Evolutionary conservation across 1,140 invertebrate genomes (phyloP).

Genomic region (Apis mellifera): DNA sequence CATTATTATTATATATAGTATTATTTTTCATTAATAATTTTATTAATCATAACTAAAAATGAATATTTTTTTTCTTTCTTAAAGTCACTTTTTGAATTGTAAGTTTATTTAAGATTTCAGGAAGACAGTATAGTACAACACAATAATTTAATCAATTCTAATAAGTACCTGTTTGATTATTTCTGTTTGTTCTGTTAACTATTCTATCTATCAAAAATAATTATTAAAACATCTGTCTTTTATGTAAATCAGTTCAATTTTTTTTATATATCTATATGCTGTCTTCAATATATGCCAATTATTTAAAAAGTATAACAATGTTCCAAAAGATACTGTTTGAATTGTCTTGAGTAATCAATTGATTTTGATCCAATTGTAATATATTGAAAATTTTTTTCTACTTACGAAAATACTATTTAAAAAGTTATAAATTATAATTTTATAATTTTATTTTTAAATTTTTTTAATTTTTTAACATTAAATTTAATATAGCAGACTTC

Average conservation of each 20-base stretch:
- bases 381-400: neutral
- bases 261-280: neutral
- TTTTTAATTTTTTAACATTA: no score
- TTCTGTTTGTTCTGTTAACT: neutral
- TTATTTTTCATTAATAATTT: no score
- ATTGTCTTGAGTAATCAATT: neutral
- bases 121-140: no score
- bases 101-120: neutral
- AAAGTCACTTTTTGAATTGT: neutral
- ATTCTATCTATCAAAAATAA: neutral
- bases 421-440: no score
- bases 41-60: no score
- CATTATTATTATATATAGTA: no score
- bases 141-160: neutral
- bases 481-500: neutral
- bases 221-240: neutral
- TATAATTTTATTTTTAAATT: no score
- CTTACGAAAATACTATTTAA: no score
- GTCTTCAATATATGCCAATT: neutral
- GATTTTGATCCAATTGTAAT: neutral
- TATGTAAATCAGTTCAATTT: neutral
- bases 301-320: neutral
- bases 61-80: neutral
- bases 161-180: neutral
- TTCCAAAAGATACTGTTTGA: neutral